A percentile compares a stretch with the other conserved stretches of the same genome.
Conservation (phyloP, 1,140 invertebrate species). For the Cherax quadricarinatus region DNA sequence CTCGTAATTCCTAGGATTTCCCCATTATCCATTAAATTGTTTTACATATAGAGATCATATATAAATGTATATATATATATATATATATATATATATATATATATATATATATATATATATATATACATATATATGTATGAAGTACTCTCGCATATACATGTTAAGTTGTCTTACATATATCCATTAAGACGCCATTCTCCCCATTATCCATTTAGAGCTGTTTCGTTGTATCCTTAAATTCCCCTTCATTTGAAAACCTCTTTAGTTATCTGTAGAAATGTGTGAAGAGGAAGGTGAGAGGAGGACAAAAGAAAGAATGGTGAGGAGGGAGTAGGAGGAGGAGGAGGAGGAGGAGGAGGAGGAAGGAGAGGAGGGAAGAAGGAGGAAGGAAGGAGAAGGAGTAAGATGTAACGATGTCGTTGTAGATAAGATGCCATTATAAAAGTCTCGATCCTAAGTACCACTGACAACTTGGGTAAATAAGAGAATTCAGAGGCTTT, state of each 20-base stretch:
- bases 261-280: too few species aligned
- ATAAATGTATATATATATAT: too few species aligned
- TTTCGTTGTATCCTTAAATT: background rate
- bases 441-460: conserved; percentile 5
- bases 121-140: too few species aligned
- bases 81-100: too few species aligned
- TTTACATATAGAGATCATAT: too few species aligned
- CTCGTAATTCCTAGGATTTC: too few species aligned
- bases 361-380: too few species aligned
- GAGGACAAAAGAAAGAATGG: background rate
- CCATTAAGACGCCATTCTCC: background rate
- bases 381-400: background rate
- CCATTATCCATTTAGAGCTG: background rate
- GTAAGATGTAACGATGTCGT: background rate
- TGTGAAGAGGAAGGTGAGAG: background rate
- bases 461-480: conserved; percentile 19
- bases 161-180: too few species aligned
- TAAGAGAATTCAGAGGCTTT: background rate
- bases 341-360: background rate
- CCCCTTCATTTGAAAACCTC: background rate
- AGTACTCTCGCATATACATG: too few species aligned
- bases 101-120: too few species aligned
- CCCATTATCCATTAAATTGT: too few species aligned
- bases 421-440: conserved; percentile 24
- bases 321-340: background rate